Evolutionary conservation across 2,888 invertebrate genomes (phyloP).

Genomic region (Achlya flavicornis): DNA sequence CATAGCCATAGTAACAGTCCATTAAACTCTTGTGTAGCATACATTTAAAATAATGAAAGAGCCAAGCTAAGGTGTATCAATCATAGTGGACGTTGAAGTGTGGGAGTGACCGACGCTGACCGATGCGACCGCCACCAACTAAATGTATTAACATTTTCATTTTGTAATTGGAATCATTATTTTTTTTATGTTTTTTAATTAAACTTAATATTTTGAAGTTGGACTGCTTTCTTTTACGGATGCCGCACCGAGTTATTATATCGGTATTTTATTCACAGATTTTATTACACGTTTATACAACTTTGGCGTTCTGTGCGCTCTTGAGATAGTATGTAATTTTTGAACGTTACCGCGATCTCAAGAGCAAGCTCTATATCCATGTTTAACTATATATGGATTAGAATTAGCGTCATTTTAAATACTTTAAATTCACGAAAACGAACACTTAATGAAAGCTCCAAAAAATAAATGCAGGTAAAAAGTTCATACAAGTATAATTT

Average conservation of each 20-base stretch:
- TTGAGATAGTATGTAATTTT: too few relatives aligned
- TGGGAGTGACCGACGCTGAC: slow-evolving; percentile 16
- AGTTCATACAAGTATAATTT: too few relatives aligned
- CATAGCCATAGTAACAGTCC: background rate
- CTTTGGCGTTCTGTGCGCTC: too few relatives aligned
- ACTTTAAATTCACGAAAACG: too few relatives aligned
- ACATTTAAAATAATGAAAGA: slow-evolving; percentile 9
- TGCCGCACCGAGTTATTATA: background rate
- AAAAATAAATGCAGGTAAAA: too few relatives aligned
- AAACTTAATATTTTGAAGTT: background rate
- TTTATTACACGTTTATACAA: too few relatives aligned
- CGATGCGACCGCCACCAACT: background rate
- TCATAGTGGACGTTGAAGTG: slow-evolving; percentile 18
- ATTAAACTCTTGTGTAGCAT: background rate
- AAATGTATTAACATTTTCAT: background rate
- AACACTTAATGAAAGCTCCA: too few relatives aligned
- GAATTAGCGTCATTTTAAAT: too few relatives aligned
- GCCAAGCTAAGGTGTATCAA: slow-evolving; percentile 22
- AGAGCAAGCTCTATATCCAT: too few relatives aligned
- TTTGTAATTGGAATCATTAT: slow-evolving; percentile 6
- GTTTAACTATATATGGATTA: too few relatives aligned
- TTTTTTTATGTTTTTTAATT: background rate
- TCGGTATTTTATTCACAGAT: too few relatives aligned
- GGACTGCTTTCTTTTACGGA: background rate
- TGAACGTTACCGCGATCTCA: too few relatives aligned